These are phyloP conservation scores for Protodeltote pygarga DNA, from an alignment of 2,888 invertebrate genomes.

Conservation along the genomic window DNA sequence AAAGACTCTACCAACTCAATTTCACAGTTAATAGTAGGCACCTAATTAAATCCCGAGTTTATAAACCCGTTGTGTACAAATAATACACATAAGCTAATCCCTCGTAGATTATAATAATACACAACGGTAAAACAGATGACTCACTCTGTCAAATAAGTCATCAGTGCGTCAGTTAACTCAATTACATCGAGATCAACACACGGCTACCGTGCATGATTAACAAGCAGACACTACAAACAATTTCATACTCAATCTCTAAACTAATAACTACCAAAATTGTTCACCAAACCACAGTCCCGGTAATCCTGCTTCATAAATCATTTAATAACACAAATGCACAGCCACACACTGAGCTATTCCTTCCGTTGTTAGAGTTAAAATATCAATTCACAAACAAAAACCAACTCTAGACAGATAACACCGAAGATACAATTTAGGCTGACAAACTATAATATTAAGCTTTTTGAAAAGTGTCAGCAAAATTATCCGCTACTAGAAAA, in stretches of 20 bases:
- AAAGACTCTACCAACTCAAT: slow-evolving; percentile 32
- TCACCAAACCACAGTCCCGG: slow-evolving; percentile 57
- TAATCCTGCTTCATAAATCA: slow-evolving; percentile 86
- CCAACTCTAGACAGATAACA: slow-evolving; percentile 42
- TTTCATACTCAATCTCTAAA: slow-evolving; percentile 60
- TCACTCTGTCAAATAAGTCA: slow-evolving; percentile 85
- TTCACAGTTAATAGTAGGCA: slow-evolving; percentile 44
- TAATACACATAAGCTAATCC: slow-evolving; percentile 66
- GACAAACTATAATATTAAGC: slow-evolving; percentile 49
- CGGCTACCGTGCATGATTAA: slow-evolving; percentile 83
- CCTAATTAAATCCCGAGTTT: slow-evolving; percentile 51
- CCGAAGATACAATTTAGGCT: slow-evolving; percentile 44
- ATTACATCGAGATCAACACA: slow-evolving; percentile 85
- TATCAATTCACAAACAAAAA: slow-evolving; percentile 45
- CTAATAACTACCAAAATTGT: slow-evolving; percentile 68
- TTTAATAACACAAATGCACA: slow-evolving; percentile 86
- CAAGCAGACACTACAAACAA: slow-evolving; percentile 52
- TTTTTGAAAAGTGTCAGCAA: slow-evolving; percentile 61
- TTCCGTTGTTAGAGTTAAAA: slow-evolving; percentile 76
- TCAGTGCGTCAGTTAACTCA: slow-evolving; percentile 85
- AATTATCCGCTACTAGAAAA: slow-evolving; percentile 57
- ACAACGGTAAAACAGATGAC: slow-evolving; percentile 75
- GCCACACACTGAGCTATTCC: slow-evolving; percentile 85
- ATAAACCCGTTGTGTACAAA: slow-evolving; percentile 48
- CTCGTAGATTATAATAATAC: slow-evolving; percentile 68